A percentile compares a stretch with the other conserved stretches of the same genome.
Evolutionary conservation across 2,113 vertebrate genomes (phyloP).

Genomic region (Charadrius vociferus): DNA sequence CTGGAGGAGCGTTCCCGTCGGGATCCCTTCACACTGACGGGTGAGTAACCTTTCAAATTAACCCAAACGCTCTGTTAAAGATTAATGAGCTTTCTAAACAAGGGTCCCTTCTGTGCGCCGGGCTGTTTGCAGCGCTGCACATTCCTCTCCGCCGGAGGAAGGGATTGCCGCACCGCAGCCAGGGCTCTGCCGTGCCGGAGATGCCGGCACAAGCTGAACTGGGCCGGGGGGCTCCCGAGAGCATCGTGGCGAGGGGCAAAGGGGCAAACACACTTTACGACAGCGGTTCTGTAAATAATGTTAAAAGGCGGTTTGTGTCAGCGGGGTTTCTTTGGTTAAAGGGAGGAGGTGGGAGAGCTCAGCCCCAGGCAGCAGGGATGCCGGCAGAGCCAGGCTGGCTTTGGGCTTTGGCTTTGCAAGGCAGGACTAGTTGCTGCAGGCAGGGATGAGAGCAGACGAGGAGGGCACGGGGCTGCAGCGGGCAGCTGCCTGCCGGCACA

Average conservation of each 20-base stretch:
- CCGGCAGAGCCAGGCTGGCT: neutral
- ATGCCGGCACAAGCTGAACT: neutral
- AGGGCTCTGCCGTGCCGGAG: fast-evolving
- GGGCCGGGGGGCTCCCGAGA: neutral
- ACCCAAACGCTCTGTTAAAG: neutral
- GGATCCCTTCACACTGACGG: neutral
- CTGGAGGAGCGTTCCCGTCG: neutral
- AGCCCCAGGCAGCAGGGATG: neutral
- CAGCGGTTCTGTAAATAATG: fast-evolving
- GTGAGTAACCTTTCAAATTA: neutral
- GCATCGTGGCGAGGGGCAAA: neutral
- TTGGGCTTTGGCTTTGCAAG: neutral
- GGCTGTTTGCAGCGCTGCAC: neutral
- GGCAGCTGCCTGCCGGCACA: neutral
- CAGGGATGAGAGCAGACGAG: fast-evolving
- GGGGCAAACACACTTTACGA: fast-evolving
- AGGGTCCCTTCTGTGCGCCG: neutral
- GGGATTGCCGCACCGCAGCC: fast-evolving
- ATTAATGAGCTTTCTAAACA: neutral
- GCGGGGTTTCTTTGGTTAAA: fast-evolving
- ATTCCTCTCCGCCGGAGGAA: fast-evolving
- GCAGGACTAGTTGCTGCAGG: neutral
- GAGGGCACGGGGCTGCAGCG: fast-evolving
- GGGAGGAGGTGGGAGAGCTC: neutral
- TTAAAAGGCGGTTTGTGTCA: neutral